Conservation (phyloP, 2,113 vertebrate species). For the Neoarius graeffei region DNA sequence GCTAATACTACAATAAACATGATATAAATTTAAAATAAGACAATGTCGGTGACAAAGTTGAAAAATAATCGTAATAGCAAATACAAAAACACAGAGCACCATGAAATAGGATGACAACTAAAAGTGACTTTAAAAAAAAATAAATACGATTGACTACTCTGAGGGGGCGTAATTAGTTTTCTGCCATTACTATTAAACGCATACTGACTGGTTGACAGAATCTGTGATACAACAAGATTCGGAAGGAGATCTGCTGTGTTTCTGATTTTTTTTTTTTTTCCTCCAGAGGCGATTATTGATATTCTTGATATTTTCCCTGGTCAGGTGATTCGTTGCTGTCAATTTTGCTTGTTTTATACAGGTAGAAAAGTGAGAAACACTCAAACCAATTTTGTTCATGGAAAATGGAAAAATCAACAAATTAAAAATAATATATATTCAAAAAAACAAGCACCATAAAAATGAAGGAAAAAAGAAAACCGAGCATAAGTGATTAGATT, state of each 20-base stretch:
- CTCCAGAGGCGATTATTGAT: background rate
- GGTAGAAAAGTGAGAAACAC: conserved; percentile 42
- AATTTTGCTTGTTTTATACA: conserved; percentile 56
- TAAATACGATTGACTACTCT: conserved; percentile 72
- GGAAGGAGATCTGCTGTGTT: background rate
- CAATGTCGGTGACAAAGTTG: conserved; percentile 17
- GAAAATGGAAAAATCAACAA: conserved; percentile 49
- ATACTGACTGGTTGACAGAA: background rate
- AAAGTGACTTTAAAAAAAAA: conserved; percentile 71
- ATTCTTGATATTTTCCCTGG: conserved; percentile 59
- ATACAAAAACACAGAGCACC: conserved; percentile 75
- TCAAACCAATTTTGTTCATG: background rate
- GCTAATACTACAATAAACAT: conserved; percentile 69
- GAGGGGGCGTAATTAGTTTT: conserved; percentile 59
- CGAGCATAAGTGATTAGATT: conserved; percentile 57
- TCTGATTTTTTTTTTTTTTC: background rate
- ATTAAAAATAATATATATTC: conserved; percentile 56
- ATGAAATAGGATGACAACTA: conserved; percentile 63
- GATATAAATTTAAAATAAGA: conserved; percentile 49
- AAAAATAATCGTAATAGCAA: conserved; percentile 60
- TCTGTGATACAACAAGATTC: too few relatives aligned
- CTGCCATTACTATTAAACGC: conserved; percentile 61
- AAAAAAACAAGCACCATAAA: conserved; percentile 63
- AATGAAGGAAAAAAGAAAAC: conserved; percentile 59
- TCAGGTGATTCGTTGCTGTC: conserved; percentile 64